A percentile compares a stretch with the other conserved stretches of the same genome.
Conservation (phyloP, 2,888 invertebrate genomes). For the Pollenia angustigena region DNA sequence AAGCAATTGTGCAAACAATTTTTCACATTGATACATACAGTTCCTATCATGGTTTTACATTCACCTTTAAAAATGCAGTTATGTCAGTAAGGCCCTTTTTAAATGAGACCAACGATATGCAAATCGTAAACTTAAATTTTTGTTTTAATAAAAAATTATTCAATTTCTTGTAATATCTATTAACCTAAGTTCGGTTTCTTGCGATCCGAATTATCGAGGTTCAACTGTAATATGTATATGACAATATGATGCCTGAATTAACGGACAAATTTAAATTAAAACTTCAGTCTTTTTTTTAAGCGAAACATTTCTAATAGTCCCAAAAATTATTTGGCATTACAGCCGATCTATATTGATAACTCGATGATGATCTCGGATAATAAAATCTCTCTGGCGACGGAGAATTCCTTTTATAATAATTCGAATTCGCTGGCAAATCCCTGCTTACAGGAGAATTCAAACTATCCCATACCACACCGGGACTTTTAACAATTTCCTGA, state of each 20-base stretch:
- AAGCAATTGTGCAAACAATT: too few species aligned
- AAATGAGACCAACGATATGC: too few species aligned
- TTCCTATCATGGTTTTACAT: too few species aligned
- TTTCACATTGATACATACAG: too few species aligned
- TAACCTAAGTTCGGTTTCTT: too few species aligned
- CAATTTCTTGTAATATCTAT: too few species aligned
- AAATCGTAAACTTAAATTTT: too few species aligned
- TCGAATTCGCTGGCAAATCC: constrained; percentile 74
- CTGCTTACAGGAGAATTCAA: constrained; percentile 77
- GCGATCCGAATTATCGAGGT: too few species aligned
- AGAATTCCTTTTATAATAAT: constrained; percentile 58
- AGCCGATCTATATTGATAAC: constrained; percentile 55
- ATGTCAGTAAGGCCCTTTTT: too few species aligned
- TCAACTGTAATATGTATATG: background rate
- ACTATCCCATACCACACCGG: constrained; percentile 78
- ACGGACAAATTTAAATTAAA: background rate
- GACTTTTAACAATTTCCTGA: constrained; percentile 80
- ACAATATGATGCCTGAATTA: background rate
- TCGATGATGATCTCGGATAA: background rate
- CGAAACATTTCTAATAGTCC: constrained; percentile 49
- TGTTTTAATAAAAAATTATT: too few species aligned
- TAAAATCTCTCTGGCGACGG: constrained; percentile 34
- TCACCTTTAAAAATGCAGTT: too few species aligned
- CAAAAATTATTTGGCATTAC: constrained; percentile 68
- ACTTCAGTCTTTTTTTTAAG: constrained; percentile 57